phyloP scores from a whole-genome alignment of 2,797 vertebrate genomes.

The Sebastes minor region DNA sequence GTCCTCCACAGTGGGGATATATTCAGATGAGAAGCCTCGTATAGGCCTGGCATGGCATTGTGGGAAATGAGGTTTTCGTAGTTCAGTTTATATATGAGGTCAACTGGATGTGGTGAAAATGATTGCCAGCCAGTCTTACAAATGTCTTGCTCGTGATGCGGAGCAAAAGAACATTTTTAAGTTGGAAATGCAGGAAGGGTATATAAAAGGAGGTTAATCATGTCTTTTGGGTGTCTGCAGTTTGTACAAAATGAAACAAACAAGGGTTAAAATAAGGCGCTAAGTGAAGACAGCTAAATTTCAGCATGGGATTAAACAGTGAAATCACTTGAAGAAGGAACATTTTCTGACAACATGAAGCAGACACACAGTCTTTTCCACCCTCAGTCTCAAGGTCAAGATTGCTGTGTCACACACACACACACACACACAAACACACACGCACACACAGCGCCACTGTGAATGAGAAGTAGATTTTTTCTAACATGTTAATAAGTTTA shows the following conservation, averaged over 20 bases:
- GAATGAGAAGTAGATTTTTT: slow-evolving; percentile 16
- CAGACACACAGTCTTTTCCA: slow-evolving; percentile 16
- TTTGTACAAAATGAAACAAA: not conserved
- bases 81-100: slow-evolving; percentile 43
- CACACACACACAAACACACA: not conserved
- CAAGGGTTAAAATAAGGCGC: not conserved
- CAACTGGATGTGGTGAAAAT: slow-evolving; percentile 48
- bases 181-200: not conserved
- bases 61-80: slow-evolving; percentile 52
- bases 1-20: slow-evolving; percentile 55
- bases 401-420: not conserved
- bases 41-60: slow-evolving; percentile 25
- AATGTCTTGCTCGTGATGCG: slow-evolving; percentile 12
- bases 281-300: slow-evolving; percentile 16
- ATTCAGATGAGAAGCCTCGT: slow-evolving; percentile 56
- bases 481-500: slow-evolving; percentile 38
- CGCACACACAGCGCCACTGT: not conserved
- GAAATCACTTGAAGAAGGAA: slow-evolving; percentile 21
- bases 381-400: slow-evolving; percentile 29
- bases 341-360: slow-evolving; percentile 28
- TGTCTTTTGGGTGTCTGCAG: not conserved
- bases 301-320: slow-evolving; percentile 31
- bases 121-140: slow-evolving; percentile 12
- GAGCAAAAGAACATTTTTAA: not conserved
- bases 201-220: not conserved